phyloP scores from a whole-genome alignment of 1,140 invertebrate genomes.

The Dreissena polymorpha region DNA sequence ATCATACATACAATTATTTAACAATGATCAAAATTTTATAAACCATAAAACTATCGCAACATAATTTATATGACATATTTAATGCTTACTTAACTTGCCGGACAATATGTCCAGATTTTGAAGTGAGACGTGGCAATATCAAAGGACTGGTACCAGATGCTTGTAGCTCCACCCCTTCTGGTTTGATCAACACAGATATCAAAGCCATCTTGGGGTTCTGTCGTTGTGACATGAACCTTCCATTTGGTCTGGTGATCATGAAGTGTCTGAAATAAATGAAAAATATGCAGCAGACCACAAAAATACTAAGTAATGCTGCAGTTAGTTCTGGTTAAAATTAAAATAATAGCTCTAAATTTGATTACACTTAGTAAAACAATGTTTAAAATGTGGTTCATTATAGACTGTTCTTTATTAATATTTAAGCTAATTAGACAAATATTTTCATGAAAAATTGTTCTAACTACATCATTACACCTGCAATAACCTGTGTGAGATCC shows the following conservation, averaged over 20 bases:
- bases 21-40: no score
- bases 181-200: slow-evolving; percentile 54
- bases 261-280: slow-evolving; percentile 58
- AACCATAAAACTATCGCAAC: neutral
- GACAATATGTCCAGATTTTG: slow-evolving; percentile 9
- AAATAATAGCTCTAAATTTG: no score
- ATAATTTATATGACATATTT: neutral
- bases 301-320: no score
- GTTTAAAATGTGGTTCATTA: no score
- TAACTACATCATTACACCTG: no score
- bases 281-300: neutral
- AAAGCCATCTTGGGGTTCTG: slow-evolving; percentile 68
- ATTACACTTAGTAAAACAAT: no score
- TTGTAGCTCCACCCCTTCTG: slow-evolving; percentile 52
- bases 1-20: no score
- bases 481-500: no score
- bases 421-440: no score
- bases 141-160: slow-evolving; percentile 66
- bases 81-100: neutral
- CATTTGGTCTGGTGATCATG: slow-evolving; percentile 58
- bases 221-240: slow-evolving; percentile 62
- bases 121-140: slow-evolving; percentile 29
- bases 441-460: no score
- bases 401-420: no score
- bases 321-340: no score